A percentile compares a stretch with the other conserved stretches of the same genome.
These are phyloP conservation scores for Lottia scabra DNA, from an alignment of 2,888 invertebrate genomes.

Conservation along the genomic window DNA sequence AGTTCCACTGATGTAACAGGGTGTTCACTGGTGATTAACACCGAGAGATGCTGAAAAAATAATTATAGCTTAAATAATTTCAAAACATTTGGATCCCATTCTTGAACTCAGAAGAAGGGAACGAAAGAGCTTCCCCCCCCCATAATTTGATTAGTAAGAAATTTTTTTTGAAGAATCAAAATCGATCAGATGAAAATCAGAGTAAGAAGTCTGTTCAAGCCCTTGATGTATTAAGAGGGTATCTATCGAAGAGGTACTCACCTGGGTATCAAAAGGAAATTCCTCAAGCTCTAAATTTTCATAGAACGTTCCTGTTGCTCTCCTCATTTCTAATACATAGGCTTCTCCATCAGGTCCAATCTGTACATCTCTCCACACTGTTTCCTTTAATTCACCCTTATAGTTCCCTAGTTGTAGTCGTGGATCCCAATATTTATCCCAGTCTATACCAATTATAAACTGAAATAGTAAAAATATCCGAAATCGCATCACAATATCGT, in stretches of 20 bases:
- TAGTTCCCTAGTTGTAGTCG: conserved; percentile 31
- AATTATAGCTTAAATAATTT: too few relatives aligned
- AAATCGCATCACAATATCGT: too few relatives aligned
- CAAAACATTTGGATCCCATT: too few relatives aligned
- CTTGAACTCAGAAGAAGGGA: too few relatives aligned
- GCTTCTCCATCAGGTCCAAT: conserved; percentile 23
- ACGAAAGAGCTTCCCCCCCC: too few relatives aligned
- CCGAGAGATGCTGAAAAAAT: conserved; percentile 54
- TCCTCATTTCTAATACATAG: conserved; percentile 31
- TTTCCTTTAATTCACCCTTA: conserved; percentile 32
- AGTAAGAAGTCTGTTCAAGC: too few relatives aligned
- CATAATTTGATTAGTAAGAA: too few relatives aligned
- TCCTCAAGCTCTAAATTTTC: conserved; percentile 38
- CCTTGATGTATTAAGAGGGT: too few relatives aligned
- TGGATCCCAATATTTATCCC: conserved; percentile 31
- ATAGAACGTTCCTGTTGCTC: conserved; percentile 34
- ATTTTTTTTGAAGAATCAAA: too few relatives aligned
- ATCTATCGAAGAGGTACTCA: not conserved
- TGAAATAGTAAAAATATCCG: not conserved
- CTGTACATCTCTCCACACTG: conserved; percentile 30
- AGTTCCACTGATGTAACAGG: conserved; percentile 59
- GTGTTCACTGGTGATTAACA: conserved; percentile 58
- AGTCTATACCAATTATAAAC: conserved; percentile 5
- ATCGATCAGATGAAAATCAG: too few relatives aligned
- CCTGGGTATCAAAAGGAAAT: conserved; percentile 32